phyloP scores from a whole-genome alignment of 2,113 vertebrate species.

The Noturus placidus region DNA sequence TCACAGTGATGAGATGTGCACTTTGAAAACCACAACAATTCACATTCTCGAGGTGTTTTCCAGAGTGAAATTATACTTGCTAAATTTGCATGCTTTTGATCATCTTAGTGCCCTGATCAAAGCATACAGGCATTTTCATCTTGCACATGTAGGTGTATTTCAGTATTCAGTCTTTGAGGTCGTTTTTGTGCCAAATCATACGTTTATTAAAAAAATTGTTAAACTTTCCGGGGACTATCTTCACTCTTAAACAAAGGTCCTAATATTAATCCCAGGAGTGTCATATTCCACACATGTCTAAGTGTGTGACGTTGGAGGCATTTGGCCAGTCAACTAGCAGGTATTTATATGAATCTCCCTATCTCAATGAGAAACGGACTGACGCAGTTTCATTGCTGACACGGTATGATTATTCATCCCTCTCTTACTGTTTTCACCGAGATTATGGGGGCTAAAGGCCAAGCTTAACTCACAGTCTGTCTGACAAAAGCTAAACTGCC shows the following conservation, averaged over 20 bases:
- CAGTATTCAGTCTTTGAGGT: not conserved
- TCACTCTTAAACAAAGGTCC: not conserved
- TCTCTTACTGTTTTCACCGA: conserved; percentile 25
- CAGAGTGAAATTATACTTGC: conserved; percentile 3
- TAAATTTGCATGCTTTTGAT: conserved; percentile 31
- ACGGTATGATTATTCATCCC: not conserved
- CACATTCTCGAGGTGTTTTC: conserved; percentile 29
- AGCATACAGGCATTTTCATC: conserved; percentile 10
- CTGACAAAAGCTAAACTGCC: conserved; percentile 31
- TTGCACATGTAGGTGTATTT: not conserved
- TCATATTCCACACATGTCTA: not conserved
- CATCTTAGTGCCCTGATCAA: not conserved
- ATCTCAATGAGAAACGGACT: conserved; percentile 14
- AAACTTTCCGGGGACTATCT: not conserved
- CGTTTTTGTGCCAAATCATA: not conserved
- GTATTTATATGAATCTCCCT: not conserved
- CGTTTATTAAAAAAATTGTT: conserved; percentile 2
- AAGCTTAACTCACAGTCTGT: conserved; percentile 31
- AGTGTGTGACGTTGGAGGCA: not conserved
- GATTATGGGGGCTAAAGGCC: conserved; percentile 45
- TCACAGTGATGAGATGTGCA: not conserved
- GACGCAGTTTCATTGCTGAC: conserved; percentile 9
- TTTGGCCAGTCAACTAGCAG: not conserved
- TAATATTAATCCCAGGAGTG: not conserved
- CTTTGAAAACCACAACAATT: conserved; percentile 32